These are phyloP conservation scores for Apantesis nais DNA, from an alignment of 2,888 invertebrate genomes.

Conservation along the genomic window DNA sequence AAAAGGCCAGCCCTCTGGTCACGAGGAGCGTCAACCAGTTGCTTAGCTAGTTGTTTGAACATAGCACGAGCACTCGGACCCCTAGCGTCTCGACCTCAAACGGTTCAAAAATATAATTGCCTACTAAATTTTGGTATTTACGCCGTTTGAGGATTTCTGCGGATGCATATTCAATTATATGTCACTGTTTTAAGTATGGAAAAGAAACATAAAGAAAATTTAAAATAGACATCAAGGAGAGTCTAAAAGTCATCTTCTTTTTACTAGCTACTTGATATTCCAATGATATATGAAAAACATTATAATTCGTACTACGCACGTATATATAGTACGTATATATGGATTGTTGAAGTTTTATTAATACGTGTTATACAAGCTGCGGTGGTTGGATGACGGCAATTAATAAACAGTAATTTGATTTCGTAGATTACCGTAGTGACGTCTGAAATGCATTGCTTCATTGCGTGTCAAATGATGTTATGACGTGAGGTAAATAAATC, in stretches of 20 bases:
- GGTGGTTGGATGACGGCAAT: not conserved
- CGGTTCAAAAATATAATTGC: no score
- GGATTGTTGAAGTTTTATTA: not conserved
- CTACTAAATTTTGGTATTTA: no score
- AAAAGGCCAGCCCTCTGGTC: no score
- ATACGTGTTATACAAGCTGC: not conserved
- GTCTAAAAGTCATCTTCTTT: constrained; percentile 5
- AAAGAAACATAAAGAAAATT: constrained; percentile 27
- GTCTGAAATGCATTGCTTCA: not conserved
- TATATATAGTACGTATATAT: not conserved
- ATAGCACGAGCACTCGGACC: no score
- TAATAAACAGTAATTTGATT: not conserved
- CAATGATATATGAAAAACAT: not conserved
- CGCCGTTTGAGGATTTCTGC: no score
- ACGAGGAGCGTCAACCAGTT: no score
- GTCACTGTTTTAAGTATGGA: no score
- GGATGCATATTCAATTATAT: no score
- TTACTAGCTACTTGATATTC: not conserved
- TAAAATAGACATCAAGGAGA: no score
- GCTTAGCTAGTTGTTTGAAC: no score
- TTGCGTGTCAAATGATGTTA: not conserved
- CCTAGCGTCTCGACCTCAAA: no score
- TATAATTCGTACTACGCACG: not conserved
- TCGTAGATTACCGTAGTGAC: not conserved
- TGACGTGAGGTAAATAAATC: not conserved